phyloP scores from a whole-genome alignment of 2,113 vertebrate species.

The Phoenicopterus ruber region DNA sequence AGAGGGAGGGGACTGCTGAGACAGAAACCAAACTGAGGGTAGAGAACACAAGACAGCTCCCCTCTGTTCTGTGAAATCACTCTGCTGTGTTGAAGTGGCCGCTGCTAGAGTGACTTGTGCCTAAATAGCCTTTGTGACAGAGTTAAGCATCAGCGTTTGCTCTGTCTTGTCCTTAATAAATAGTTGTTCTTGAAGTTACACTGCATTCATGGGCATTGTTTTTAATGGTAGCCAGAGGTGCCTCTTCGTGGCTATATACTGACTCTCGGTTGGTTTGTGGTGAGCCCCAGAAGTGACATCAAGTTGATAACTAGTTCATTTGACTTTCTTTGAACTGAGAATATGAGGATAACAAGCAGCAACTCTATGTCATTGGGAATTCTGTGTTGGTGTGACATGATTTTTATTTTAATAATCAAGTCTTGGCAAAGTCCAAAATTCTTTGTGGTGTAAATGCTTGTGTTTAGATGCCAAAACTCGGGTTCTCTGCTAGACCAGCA shows the following conservation, averaged over 20 bases:
- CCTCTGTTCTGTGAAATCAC: neutral
- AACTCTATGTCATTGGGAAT: neutral
- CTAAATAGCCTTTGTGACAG: neutral
- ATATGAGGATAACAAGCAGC: neutral
- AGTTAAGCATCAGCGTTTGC: neutral
- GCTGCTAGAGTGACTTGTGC: neutral
- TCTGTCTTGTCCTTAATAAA: neutral
- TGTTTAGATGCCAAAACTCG: neutral
- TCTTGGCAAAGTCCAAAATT: neutral
- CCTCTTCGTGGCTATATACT: neutral
- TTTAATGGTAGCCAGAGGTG: neutral
- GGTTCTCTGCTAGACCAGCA: neutral
- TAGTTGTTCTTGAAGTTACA: neutral
- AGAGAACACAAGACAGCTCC: neutral
- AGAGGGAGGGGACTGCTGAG: neutral
- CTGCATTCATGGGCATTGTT: neutral
- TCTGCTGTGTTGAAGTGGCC: neutral
- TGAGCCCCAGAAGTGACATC: neutral
- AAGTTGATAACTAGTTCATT: neutral
- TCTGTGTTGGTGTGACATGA: neutral
- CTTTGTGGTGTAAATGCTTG: neutral
- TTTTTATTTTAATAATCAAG: neutral
- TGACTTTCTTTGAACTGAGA: neutral
- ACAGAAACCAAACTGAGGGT: neutral
- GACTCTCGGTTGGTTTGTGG: neutral